Evolutionary conservation across 2,888 invertebrate genomes (phyloP).

Genomic region (Platycnemis pennipes): DNA sequence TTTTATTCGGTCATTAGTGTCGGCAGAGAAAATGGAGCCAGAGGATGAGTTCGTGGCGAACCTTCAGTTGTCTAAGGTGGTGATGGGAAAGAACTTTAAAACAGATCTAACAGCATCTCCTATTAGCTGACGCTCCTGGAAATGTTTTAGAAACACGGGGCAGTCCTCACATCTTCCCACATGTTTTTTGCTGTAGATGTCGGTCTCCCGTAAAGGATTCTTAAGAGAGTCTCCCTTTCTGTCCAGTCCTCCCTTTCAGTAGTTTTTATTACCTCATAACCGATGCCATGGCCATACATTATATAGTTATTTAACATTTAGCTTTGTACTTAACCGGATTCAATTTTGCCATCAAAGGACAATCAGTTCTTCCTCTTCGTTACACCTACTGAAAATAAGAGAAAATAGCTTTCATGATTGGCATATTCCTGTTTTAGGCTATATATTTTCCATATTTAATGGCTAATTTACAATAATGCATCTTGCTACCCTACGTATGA

Average conservation of each 20-base stretch:
- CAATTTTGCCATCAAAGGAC: too few species aligned
- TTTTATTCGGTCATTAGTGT: background rate
- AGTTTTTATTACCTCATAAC: background rate
- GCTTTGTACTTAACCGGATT: too few species aligned
- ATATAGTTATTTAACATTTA: too few species aligned
- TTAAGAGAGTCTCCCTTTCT: too few species aligned
- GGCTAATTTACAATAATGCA: too few species aligned
- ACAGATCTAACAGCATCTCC: background rate
- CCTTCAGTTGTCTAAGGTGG: background rate
- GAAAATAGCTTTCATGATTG: too few species aligned
- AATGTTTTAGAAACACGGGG: background rate
- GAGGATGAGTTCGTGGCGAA: background rate
- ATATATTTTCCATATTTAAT: too few species aligned
- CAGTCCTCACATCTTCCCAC: background rate
- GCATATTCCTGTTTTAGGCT: too few species aligned
- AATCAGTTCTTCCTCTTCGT: too few species aligned
- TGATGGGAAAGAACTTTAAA: background rate
- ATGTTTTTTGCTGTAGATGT: background rate
- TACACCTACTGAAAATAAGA: too few species aligned
- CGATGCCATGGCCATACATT: background rate
- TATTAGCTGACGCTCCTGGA: background rate
- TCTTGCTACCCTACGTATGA: too few species aligned
- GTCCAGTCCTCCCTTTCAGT: background rate
- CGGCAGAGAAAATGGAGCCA: background rate
- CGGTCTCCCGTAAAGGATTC: background rate